Evolutionary conservation across 2,888 invertebrate species (phyloP).

Genomic region (Macaria notata): DNA sequence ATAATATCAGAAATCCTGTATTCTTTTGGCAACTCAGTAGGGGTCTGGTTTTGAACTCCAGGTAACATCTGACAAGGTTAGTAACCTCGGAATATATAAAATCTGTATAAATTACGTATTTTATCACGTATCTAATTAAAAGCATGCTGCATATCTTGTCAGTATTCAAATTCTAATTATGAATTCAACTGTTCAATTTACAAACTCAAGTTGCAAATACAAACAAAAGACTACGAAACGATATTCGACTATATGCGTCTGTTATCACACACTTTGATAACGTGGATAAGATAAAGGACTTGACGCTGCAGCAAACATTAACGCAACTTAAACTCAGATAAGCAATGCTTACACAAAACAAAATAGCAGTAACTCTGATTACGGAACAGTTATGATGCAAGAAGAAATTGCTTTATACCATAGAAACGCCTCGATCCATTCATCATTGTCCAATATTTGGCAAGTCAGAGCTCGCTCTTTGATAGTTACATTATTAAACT

Average conservation of each 20-base stretch:
- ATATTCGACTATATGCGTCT: too few species aligned
- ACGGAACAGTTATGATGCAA: conserved; percentile 37
- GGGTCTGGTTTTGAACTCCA: conserved; percentile 29
- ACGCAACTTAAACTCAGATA: conserved; percentile 8
- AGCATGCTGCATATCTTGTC: too few species aligned
- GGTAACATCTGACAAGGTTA: conserved; percentile 34
- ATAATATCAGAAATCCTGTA: conserved; percentile 21
- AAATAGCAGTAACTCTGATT: conserved; percentile 14
- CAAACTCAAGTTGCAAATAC: too few species aligned
- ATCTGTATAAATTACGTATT: background rate
- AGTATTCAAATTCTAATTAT: too few species aligned
- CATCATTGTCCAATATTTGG: conserved; percentile 45
- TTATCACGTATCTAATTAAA: too few species aligned
- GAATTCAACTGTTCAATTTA: too few species aligned
- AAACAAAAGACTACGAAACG: too few species aligned
- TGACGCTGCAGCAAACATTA: conserved; percentile 5
- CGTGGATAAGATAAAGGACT: conserved; percentile 12
- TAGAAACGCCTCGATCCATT: conserved; percentile 39
- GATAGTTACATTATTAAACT: conserved; percentile 37
- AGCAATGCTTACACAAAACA: conserved; percentile 19
- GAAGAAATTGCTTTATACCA: conserved; percentile 41
- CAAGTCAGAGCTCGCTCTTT: conserved; percentile 43
- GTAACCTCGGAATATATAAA: conserved; percentile 1
- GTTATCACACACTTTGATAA: conserved; percentile 3
- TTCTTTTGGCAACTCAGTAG: conserved; percentile 5